A percentile compares a stretch with the other conserved stretches of the same genome.
phyloP scores from a whole-genome alignment of 2,888 invertebrate genomes.

The Pristionchus japonicus region DNA sequence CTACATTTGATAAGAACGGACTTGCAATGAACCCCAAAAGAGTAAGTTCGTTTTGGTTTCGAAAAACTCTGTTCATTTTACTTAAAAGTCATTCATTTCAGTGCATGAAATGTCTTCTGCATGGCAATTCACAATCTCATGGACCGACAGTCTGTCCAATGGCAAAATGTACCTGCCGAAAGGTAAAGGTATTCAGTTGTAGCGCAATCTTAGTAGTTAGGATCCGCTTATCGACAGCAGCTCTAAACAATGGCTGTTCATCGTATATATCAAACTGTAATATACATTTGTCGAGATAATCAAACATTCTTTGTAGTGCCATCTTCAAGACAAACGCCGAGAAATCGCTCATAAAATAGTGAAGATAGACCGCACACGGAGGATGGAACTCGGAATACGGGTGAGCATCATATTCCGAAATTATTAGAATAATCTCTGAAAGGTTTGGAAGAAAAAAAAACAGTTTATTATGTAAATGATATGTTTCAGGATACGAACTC shows the following conservation, averaged over 20 bases:
- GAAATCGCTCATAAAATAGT: background rate
- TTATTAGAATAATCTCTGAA: background rate
- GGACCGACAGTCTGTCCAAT: background rate
- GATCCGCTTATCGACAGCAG: background rate
- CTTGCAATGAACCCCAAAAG: too few species aligned
- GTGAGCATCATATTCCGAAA: background rate
- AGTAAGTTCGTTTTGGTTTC: too few species aligned
- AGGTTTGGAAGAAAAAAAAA: background rate
- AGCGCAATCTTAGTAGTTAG: background rate
- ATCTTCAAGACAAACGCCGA: too few species aligned
- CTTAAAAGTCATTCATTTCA: background rate
- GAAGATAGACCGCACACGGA: background rate
- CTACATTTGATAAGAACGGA: too few species aligned
- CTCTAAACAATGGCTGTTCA: too few species aligned
- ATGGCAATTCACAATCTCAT: background rate
- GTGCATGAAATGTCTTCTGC: background rate
- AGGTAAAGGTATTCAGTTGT: background rate
- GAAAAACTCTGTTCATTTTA: too few species aligned
- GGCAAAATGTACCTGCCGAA: background rate
- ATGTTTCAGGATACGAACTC: background rate
- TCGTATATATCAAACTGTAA: too few species aligned
- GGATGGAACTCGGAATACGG: background rate
- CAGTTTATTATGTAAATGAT: background rate
- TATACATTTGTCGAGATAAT: too few species aligned
- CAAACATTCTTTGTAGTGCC: too few species aligned